These are phyloP conservation scores for Parnassius apollo DNA, from an alignment of 2,888 invertebrate genomes.

Conservation along the genomic window DNA sequence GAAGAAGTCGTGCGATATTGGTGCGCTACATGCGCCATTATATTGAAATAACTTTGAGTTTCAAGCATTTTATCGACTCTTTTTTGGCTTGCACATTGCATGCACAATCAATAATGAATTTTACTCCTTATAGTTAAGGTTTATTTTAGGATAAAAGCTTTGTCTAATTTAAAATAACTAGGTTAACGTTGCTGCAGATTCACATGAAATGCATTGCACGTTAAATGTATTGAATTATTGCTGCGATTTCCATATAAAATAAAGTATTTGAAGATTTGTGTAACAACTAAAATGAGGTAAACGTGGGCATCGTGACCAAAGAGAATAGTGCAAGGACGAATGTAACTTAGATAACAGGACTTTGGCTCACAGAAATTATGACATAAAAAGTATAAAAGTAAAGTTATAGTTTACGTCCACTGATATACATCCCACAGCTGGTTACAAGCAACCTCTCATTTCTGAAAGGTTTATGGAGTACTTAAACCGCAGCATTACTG, in stretches of 20 bases:
- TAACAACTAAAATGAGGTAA: too few relatives aligned
- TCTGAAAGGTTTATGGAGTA: too few relatives aligned
- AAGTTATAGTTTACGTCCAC: too few relatives aligned
- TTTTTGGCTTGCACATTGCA: slow-evolving; percentile 5
- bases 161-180: slow-evolving; percentile 24
- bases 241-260: slow-evolving; percentile 3
- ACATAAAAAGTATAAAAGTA: too few relatives aligned
- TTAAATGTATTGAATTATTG: slow-evolving; percentile 20
- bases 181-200: slow-evolving; percentile 24
- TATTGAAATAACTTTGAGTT: slow-evolving; percentile 20
- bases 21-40: slow-evolving; percentile 21
- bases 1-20: slow-evolving; percentile 26
- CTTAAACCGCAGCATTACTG: too few relatives aligned
- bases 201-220: slow-evolving; percentile 20
- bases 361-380: too few relatives aligned
- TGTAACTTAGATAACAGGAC: too few relatives aligned
- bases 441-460: too few relatives aligned
- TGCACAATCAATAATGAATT: neutral
- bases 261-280: neutral
- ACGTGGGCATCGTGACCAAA: too few relatives aligned
- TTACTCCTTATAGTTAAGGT: slow-evolving; percentile 9
- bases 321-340: too few relatives aligned
- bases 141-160: slow-evolving; percentile 1
- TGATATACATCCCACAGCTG: too few relatives aligned
- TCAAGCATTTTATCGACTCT: slow-evolving; percentile 19